Percentiles rank a stretch among this genome's conserved stretches.
Conservation (phyloP, 2,888 invertebrate genomes). For the Athetis lepigone region DNA sequence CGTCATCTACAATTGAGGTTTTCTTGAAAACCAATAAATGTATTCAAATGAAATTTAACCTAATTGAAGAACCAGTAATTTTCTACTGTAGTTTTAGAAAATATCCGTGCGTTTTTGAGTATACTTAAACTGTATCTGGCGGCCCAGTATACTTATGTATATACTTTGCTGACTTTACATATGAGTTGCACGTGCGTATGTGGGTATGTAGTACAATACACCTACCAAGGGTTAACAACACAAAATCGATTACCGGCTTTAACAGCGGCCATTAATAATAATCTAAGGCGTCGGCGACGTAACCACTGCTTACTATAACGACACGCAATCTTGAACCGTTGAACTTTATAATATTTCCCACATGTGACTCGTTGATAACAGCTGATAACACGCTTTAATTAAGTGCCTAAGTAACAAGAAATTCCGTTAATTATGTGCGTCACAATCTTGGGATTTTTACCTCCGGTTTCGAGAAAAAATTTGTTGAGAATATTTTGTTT, state of each 20-base stretch:
- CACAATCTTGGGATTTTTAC: not conserved
- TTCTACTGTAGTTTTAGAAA: too few species aligned
- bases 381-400: slow-evolving; percentile 30
- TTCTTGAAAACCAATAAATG: too few species aligned
- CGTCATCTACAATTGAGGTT: too few species aligned
- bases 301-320: slow-evolving; percentile 11
- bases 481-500: too few species aligned
- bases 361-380: slow-evolving; percentile 33
- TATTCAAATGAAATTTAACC: too few species aligned
- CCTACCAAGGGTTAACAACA: slow-evolving; percentile 33
- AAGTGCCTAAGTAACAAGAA: slow-evolving; percentile 4
- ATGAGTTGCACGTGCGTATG: not conserved
- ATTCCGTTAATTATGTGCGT: slow-evolving; percentile 19
- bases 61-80: too few species aligned
- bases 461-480: too few species aligned
- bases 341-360: slow-evolving; percentile 45
- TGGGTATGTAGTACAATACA: not conserved
- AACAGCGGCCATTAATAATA: slow-evolving; percentile 47
- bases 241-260: slow-evolving; percentile 45
- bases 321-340: slow-evolving; percentile 49
- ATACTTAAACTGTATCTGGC: too few species aligned
- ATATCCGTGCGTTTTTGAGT: too few species aligned
- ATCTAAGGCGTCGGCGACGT: slow-evolving; percentile 18
- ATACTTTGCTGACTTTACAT: not conserved
- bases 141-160: too few species aligned